phyloP scores from a whole-genome alignment of 2,797 vertebrate species.

The Malacoctenus gilli region DNA sequence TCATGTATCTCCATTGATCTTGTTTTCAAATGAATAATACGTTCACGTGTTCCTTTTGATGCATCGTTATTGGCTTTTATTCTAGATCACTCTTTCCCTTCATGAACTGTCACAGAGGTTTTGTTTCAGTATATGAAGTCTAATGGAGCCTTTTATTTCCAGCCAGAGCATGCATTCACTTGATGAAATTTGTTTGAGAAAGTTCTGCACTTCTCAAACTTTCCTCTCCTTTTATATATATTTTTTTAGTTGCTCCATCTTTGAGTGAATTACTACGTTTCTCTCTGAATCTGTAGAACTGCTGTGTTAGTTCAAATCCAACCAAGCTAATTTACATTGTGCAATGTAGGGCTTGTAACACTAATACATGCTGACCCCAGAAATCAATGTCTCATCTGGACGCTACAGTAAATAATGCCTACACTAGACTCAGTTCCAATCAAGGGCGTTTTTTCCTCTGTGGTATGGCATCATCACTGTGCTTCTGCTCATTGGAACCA shows the following conservation, averaged over 20 bases:
- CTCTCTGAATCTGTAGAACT: constrained; percentile 46
- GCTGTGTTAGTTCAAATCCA: constrained; percentile 58
- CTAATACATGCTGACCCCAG: constrained; percentile 72
- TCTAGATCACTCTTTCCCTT: constrained; percentile 5
- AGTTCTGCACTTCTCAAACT: constrained; percentile 23
- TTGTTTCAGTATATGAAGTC: constrained; percentile 15
- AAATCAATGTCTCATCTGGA: constrained; percentile 77
- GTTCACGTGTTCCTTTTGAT: constrained; percentile 39
- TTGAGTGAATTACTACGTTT: constrained; percentile 26
- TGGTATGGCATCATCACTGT: constrained; percentile 47
- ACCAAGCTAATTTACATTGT: constrained; percentile 71
- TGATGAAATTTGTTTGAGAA: constrained; percentile 13
- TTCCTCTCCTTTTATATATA: too few relatives aligned
- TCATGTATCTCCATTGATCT: constrained; percentile 51
- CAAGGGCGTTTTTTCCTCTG: constrained; percentile 40
- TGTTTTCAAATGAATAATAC: constrained; percentile 53
- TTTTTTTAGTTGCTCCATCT: too few relatives aligned
- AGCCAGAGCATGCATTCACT: constrained; percentile 7
- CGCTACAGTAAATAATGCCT: constrained; percentile 71
- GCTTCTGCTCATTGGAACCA: constrained; percentile 36
- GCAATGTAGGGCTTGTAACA: constrained; percentile 65
- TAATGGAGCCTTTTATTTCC: constrained; percentile 1
- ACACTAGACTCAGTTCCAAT: constrained; percentile 56
- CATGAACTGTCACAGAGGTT: constrained; percentile 11
- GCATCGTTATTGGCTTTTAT: constrained; percentile 42